These are phyloP conservation scores for Pygmarrhopalites habei DNA, from an alignment of 1,140 invertebrate species.

Conservation along the genomic window DNA sequence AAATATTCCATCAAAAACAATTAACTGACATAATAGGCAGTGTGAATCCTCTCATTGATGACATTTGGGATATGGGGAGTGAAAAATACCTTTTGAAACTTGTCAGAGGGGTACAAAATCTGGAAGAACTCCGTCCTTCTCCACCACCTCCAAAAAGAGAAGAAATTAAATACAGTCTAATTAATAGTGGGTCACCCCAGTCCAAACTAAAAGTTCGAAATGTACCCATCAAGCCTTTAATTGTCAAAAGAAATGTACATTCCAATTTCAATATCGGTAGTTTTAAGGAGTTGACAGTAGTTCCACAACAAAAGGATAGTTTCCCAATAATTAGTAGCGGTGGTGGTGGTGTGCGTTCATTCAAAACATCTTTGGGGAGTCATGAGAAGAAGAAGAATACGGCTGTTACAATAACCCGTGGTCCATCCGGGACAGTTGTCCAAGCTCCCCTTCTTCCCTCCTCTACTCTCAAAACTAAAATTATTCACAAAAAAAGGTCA, in stretches of 20 bases:
- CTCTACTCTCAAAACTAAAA: too few species aligned
- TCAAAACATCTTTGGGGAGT: too few species aligned
- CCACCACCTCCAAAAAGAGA: not conserved
- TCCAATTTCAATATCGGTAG: not conserved
- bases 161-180: constrained; percentile 12
- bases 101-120: constrained; percentile 20
- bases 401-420: too few species aligned
- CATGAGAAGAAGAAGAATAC: too few species aligned
- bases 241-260: constrained; percentile 21
- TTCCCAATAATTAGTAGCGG: too few species aligned
- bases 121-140: constrained; percentile 27
- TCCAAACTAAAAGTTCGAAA: constrained; percentile 52
- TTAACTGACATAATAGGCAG: constrained; percentile 8
- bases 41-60: constrained; percentile 13
- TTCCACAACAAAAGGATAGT: too few species aligned
- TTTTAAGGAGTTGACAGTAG: too few species aligned
- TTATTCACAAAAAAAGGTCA: too few species aligned
- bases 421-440: too few species aligned
- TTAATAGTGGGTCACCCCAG: not conserved
- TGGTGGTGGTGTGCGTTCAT: too few species aligned
- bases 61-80: constrained; percentile 28
- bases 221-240: constrained; percentile 48
- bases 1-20: constrained; percentile 67
- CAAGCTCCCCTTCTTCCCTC: too few species aligned
- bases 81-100: constrained; percentile 30